Evolutionary conservation across 1,140 invertebrate species (phyloP).

Genomic region (Hylaeus volcanicus): DNA sequence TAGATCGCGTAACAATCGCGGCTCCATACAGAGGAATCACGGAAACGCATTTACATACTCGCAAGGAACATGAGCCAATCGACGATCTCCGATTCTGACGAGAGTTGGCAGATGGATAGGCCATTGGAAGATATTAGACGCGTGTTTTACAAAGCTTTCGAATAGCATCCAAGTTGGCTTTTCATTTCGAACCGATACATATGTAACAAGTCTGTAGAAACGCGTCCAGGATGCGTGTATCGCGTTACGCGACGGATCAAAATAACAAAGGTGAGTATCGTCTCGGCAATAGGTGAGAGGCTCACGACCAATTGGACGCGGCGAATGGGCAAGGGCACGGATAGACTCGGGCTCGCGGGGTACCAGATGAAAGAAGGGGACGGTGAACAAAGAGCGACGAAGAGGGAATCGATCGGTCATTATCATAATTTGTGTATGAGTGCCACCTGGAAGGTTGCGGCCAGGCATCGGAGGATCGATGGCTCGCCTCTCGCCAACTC

Average conservation of each 20-base stretch:
- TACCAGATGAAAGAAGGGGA: neutral
- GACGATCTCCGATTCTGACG: too few species aligned
- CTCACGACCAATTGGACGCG: constrained; percentile 38
- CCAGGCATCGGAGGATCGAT: constrained; percentile 29
- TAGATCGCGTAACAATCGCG: neutral
- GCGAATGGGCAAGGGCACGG: constrained; percentile 11
- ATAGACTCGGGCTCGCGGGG: neutral
- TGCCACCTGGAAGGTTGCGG: constrained; percentile 66
- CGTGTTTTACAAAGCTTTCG: too few species aligned
- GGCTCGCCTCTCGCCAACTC: constrained; percentile 35
- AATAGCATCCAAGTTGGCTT: too few species aligned
- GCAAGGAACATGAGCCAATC: too few species aligned
- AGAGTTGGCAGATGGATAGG: too few species aligned
- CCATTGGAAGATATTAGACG: too few species aligned
- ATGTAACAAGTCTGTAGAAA: too few species aligned
- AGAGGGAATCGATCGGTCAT: constrained; percentile 66
- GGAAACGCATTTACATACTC: neutral
- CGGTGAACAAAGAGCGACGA: constrained; percentile 30
- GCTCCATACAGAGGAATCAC: too few species aligned
- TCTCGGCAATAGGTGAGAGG: neutral
- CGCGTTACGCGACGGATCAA: constrained; percentile 46
- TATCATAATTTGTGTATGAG: constrained; percentile 72
- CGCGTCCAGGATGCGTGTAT: neutral
- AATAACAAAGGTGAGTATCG: constrained; percentile 66
- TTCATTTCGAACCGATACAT: too few species aligned